Evolutionary conservation across 2,888 invertebrate species (phyloP).

Genomic region (Scaptomyza tumidula): DNA sequence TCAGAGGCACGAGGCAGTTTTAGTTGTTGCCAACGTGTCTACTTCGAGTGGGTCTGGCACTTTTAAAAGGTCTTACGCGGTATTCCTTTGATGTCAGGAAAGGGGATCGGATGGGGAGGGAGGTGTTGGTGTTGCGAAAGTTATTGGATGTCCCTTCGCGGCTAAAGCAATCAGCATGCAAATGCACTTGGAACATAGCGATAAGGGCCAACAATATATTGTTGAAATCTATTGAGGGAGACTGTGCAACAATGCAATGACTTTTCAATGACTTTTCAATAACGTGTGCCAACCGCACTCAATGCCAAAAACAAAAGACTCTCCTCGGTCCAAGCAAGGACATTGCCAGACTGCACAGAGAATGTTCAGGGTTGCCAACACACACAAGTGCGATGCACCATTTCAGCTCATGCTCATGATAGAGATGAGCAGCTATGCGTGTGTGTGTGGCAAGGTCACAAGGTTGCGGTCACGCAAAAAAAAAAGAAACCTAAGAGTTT

Average conservation of each 20-base stretch:
- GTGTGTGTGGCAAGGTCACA: constrained; percentile 39
- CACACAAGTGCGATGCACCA: constrained; percentile 39
- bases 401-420: constrained; percentile 4
- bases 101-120: background rate
- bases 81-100: constrained; percentile 6
- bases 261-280: constrained; percentile 46
- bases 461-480: constrained; percentile 19
- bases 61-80: constrained; percentile 43
- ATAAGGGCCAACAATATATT: constrained; percentile 10
- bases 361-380: constrained; percentile 44
- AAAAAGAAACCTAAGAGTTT: constrained; percentile 15
- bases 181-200: constrained; percentile 57
- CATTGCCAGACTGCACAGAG: constrained; percentile 45
- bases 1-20: constrained; percentile 43
- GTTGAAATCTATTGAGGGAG: constrained; percentile 24
- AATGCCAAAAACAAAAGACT: constrained; percentile 52
- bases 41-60: constrained; percentile 38
- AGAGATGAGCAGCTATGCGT: constrained; percentile 6
- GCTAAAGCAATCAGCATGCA: constrained; percentile 65
- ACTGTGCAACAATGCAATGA: constrained; percentile 18
- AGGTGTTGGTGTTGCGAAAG: constrained; percentile 25
- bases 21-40: too few species aligned
- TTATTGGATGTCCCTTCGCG: constrained; percentile 24
- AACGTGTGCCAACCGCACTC: constrained; percentile 35
- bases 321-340: constrained; percentile 47